A percentile compares a stretch with the other conserved stretches of the same genome.
Evolutionary conservation across 2,113 vertebrate genomes (phyloP).

Genomic region (Pionites leucogaster): DNA sequence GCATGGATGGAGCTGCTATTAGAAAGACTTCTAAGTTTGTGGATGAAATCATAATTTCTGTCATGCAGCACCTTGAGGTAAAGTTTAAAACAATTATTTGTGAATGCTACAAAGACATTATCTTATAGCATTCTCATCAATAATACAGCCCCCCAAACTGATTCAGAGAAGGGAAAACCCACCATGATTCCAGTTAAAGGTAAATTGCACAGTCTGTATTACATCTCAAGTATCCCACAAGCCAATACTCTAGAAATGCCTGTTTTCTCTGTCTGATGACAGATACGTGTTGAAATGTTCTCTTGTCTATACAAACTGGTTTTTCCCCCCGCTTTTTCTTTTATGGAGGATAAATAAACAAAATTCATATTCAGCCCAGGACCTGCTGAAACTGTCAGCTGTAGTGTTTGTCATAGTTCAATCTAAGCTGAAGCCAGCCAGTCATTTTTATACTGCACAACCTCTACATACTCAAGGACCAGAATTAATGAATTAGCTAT

Average conservation of each 20-base stretch:
- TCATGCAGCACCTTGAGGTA: conserved; percentile 55
- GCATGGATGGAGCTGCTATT: not conserved
- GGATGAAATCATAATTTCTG: conserved; percentile 45
- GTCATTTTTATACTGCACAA: conserved; percentile 67
- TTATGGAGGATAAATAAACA: conserved; percentile 62
- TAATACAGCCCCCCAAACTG: conserved; percentile 22
- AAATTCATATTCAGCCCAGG: conserved; percentile 67
- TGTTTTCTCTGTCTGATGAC: not conserved
- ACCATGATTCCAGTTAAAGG: conserved; percentile 33
- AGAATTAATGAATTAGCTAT: conserved; percentile 95
- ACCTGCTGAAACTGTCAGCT: conserved; percentile 62
- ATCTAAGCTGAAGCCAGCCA: conserved; percentile 75
- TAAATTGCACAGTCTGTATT: not conserved
- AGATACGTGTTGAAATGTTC: conserved; percentile 24
- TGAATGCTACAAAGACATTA: conserved; percentile 52
- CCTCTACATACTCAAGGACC: conserved; percentile 69
- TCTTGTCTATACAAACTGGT: conserved; percentile 26
- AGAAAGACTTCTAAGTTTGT: conserved; percentile 21
- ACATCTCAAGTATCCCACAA: conserved; percentile 18
- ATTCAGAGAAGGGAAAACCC: not conserved
- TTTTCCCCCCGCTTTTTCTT: conserved; percentile 49
- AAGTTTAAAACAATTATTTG: conserved; percentile 71
- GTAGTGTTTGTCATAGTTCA: conserved; percentile 82
- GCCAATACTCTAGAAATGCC: conserved; percentile 4
- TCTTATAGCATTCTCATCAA: conserved; percentile 42